Base-by-base conservation (phyloP, 2,888 invertebrate genomes). In the Diloba caeruleocephala region DNA sequence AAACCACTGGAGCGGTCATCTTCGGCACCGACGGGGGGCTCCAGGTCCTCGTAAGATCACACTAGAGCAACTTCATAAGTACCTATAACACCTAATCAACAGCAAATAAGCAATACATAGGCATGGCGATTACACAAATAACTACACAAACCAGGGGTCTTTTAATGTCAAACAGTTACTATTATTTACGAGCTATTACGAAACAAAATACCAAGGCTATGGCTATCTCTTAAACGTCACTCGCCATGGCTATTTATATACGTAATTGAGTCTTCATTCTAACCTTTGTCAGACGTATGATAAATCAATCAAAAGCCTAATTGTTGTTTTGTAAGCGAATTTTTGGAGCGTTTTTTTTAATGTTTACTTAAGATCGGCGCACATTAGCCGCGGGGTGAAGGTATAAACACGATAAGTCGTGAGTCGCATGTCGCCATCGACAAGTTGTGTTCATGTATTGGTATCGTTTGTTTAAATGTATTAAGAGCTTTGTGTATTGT, bases 31-130 rank as follows among this genome's bases (percentile, higher is more conserved):
- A n/a, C n/a, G n/a, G n/a, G n/a, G n/a, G n/a, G n/a, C n/a, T n/a
- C n/a, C n/a, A n/a, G n/a, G n/a, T n/a, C n/a, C n/a, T n/a, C n/a
- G n/a, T n/a, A n/a, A n/a, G n/a, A n/a, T n/a, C n/a, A n/a, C n/a
- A n/a, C n/a, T n/a, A n/a, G n/a, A n/a, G n/a, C n/a, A n/a, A n/a
- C n/a, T n/a, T n/a, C n/a, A n/a, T 10, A 26, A 1, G n/a, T n/a
- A 65, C 65, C 42, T 33, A 1, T 52, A 59, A 52, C 31, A 28
- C n/a, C n/a, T n/a, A 66, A 66, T 66, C 60, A 46, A 23, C 29
- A 25, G 23, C 37, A 25, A 46, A 61, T 41, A n/a, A 39, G 13
- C 28, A 41, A 14, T 36, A 39, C 15, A 39, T 45, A 53, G 67
- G 67, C 53, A 53, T 66, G 61, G 37, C 45, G 2, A n/a, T n/a